Evolutionary conservation across 1,140 invertebrate species (phyloP), one percentile per base, ranked within the genome.

Genomic region (Dinothrombium tinctorium): DNA sequence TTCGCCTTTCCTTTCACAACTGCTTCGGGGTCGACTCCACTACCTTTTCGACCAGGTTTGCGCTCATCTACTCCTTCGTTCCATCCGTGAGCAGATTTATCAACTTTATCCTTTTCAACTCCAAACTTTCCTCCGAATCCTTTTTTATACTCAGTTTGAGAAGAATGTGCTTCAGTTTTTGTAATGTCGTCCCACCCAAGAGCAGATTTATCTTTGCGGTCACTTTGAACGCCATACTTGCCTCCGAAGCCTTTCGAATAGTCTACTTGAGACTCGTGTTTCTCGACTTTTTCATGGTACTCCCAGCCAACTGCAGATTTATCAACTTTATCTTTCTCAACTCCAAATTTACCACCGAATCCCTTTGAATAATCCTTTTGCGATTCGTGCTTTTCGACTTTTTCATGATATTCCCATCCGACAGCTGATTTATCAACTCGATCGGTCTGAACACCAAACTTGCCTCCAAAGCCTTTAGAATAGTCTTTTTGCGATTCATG

Each of bases 61-160:
- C 65, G 63, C 48, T 65, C 59, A 19, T 56, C 53, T 6, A 59
- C 42, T 50, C 60, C 56, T 43, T 60, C 63, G 53, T 63, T 59
- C 55, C 57, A 66, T 14, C 59, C 61, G 25, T 62, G 50, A 28
- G 66, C 65, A 20, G 56, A 57, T 48, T 79, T 63, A 52, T 90
- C 84, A 50, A 77, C 69, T 24, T 76, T 56, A 60, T 89, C 83
- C 6, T 62, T 62, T 59, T 87, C 74, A 1, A 90, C 74, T 2
- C 83, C 83, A 65, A 74, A 90, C 59, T 86, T 87, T 1, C 84
- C 84, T 6, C 84, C 84, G 62, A 87, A 87, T 1, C 81, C 81
- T 37, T 46, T 23, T 14, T 46, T 42, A 36, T 36, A 36, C 9
- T 36, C 32, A 50, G 44, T 21, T 43, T 66, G 64, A 22, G 62